phyloP scores from a whole-genome alignment of 1,140 invertebrate genomes.

The Charaxes varanes region DNA sequence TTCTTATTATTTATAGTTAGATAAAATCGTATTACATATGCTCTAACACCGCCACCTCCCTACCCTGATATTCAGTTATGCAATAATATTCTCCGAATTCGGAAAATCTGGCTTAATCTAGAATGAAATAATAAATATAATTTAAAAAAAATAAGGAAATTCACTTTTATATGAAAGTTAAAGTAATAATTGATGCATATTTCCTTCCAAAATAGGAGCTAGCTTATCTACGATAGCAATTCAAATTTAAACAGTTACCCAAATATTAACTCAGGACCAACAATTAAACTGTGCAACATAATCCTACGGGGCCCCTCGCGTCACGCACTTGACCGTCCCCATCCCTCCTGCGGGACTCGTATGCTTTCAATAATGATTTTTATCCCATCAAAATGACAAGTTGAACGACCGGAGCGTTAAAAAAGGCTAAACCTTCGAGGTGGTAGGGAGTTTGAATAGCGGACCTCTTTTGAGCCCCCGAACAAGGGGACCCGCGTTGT shows the following conservation, averaged over 20 bases:
- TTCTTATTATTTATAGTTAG: too few relatives aligned
- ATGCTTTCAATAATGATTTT: conserved; percentile 20
- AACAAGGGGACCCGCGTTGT: conserved; percentile 12
- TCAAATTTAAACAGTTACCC: conserved; percentile 9
- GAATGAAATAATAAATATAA: too few relatives aligned
- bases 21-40: too few relatives aligned
- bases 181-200: not conserved
- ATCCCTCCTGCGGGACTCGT: not conserved
- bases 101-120: too few relatives aligned
- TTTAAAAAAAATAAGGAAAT: too few relatives aligned
- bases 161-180: too few relatives aligned
- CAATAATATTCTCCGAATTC: too few relatives aligned
- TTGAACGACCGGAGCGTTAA: conserved; percentile 43
- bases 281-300: not conserved
- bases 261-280: conserved; percentile 2
- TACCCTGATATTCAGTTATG: too few relatives aligned
- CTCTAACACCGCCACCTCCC: too few relatives aligned
- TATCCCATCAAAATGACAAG: conserved; percentile 41
- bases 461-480: conserved; percentile 9
- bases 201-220: not conserved
- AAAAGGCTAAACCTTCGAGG: conserved; percentile 29
- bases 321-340: conserved; percentile 1
- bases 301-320: conserved; percentile 6
- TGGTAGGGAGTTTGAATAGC: conserved; percentile 19
- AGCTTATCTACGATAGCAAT: not conserved